Conservation (phyloP, 2,113 vertebrate genomes). For the Anhinga anhinga region DNA sequence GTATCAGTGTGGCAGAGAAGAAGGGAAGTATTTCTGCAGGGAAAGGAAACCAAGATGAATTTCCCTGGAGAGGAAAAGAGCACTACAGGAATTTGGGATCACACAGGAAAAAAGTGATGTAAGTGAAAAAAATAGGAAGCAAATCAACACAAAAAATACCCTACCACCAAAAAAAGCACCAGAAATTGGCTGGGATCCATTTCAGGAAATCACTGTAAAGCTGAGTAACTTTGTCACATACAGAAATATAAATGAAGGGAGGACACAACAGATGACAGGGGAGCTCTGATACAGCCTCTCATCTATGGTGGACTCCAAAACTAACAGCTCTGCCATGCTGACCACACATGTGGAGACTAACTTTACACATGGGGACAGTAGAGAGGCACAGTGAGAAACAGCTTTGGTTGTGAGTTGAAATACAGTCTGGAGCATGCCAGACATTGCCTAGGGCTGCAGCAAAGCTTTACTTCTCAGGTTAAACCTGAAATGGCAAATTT, state of each 20-base stretch:
- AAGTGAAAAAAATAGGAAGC: constrained; percentile 39
- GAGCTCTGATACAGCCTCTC: background rate
- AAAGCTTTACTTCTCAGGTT: background rate
- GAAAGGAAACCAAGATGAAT: constrained; percentile 40
- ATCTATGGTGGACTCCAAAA: background rate
- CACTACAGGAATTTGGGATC: constrained; percentile 50
- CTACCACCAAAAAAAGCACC: constrained; percentile 38
- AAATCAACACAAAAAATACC: constrained; percentile 23
- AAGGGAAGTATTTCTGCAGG: constrained; percentile 24
- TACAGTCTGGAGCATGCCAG: background rate
- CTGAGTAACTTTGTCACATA: constrained; percentile 33
- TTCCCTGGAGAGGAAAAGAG: constrained; percentile 49
- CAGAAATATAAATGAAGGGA: constrained; percentile 19
- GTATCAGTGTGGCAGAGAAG: background rate
- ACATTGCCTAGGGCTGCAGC: background rate
- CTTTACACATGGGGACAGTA: background rate
- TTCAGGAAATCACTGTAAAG: constrained; percentile 43
- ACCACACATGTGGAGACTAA: background rate
- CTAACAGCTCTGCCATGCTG: background rate
- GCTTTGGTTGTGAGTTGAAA: background rate
- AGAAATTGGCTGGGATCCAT: constrained; percentile 29
- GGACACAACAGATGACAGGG: background rate
- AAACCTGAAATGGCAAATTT: background rate
- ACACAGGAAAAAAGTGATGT: constrained; percentile 57
- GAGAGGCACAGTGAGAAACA: background rate